A percentile compares a stretch with the other conserved stretches of the same genome.
Evolutionary conservation across 1,140 invertebrate genomes (phyloP).

Genomic region (Heterodera schachtii): DNA sequence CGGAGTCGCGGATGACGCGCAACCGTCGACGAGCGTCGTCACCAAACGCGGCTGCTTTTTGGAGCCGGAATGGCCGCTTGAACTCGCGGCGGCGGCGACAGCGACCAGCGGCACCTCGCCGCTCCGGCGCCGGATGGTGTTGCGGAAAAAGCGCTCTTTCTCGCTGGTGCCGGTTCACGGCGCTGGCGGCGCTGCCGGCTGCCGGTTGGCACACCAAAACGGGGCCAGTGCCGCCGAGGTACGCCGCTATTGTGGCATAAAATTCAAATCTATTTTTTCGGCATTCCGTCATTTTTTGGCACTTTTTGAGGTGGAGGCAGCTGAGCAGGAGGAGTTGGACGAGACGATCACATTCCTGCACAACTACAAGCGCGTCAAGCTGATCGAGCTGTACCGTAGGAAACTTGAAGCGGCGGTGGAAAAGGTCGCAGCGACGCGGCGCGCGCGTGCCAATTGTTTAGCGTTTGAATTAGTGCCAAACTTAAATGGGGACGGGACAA

Average conservation of each 20-base stretch:
- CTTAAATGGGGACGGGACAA: too few species aligned
- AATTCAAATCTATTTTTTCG: too few species aligned
- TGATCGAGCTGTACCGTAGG: constrained; percentile 31
- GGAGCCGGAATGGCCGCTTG: not conserved
- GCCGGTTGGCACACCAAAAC: not conserved
- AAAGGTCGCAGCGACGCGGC: not conserved
- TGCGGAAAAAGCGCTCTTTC: constrained; percentile 27
- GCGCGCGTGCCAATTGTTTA: not conserved
- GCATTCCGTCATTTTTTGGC: too few species aligned
- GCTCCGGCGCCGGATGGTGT: constrained; percentile 5
- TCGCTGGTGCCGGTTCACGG: constrained; percentile 1
- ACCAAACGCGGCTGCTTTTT: not conserved
- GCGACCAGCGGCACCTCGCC: not conserved
- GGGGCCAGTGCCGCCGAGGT: not conserved
- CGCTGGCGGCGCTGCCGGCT: too few species aligned
- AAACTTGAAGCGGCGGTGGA: constrained; percentile 7
- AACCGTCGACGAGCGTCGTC: not conserved
- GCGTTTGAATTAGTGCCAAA: too few species aligned
- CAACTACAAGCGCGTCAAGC: constrained; percentile 38
- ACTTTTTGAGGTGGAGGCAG: not conserved
- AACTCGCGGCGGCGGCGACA: not conserved
- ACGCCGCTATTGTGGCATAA: too few species aligned
- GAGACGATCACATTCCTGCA: not conserved
- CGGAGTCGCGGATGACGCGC: not conserved
- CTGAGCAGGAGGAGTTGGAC: constrained; percentile 15